Conservation (phyloP, 1,140 invertebrate genomes). For the Solen grandis region DNA sequence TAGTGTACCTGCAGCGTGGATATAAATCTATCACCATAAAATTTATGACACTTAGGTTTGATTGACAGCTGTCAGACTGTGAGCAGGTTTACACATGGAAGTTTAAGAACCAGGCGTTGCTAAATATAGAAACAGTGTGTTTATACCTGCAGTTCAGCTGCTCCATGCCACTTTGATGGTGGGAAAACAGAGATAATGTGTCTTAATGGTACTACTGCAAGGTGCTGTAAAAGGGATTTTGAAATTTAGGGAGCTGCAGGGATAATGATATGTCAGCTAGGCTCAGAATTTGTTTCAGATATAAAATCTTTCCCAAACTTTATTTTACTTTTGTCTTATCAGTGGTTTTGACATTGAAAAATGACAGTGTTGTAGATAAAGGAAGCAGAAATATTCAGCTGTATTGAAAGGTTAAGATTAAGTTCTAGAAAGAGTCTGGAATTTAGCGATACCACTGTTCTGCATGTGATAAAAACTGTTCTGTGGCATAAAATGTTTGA, state of each 20-base stretch:
- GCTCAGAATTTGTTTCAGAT: no score
- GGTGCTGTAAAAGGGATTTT: not conserved
- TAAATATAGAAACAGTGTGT: not conserved
- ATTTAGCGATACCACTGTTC: no score
- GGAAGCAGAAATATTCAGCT: no score
- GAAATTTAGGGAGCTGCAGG: not conserved
- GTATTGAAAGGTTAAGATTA: no score
- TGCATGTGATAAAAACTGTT: no score
- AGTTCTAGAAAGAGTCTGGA: no score
- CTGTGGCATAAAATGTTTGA: no score
- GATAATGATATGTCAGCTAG: no score
- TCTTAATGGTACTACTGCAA: not conserved
- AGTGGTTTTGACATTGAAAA: no score
- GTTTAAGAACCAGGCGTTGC: not conserved
- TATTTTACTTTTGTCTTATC: no score
- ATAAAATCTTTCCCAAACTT: no score
- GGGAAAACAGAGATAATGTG: not conserved
- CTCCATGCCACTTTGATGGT: not conserved
- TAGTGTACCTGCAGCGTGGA: constrained; percentile 18
- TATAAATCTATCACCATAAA: constrained; percentile 26
- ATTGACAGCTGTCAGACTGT: constrained; percentile 41
- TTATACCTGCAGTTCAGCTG: not conserved
- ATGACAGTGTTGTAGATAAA: no score
- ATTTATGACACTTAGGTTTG: constrained; percentile 48
- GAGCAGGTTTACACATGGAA: not conserved